Conservation (phyloP, 2,888 invertebrate genomes). For the Stenurella melanura region DNA sequence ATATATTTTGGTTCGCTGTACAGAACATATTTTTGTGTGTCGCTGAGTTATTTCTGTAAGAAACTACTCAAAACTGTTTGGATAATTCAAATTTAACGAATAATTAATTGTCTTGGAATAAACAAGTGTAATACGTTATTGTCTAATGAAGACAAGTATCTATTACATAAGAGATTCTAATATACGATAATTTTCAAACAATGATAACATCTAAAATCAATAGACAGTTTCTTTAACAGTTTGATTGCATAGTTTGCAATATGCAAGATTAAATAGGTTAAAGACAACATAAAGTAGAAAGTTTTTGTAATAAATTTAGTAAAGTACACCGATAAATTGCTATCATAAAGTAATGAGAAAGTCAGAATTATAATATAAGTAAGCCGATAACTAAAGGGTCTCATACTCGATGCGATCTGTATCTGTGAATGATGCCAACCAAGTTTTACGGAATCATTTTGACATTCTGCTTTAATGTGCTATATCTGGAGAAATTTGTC, state of each 20-base stretch:
- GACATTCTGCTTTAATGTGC: too few relatives aligned
- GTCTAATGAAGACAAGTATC: too few relatives aligned
- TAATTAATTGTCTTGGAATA: too few relatives aligned
- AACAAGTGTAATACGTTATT: too few relatives aligned
- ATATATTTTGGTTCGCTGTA: too few relatives aligned
- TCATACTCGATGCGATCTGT: background rate
- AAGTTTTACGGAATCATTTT: too few relatives aligned
- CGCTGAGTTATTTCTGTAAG: too few relatives aligned
- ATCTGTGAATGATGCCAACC: background rate
- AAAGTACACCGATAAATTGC: slow-evolving; percentile 14
- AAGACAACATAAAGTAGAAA: slow-evolving; percentile 14
- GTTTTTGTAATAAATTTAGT: slow-evolving; percentile 19
- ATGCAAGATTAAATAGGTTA: background rate
- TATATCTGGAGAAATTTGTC: too few relatives aligned
- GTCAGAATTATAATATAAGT: background rate
- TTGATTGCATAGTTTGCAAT: background rate
- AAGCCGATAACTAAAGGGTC: background rate
- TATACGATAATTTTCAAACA: background rate
- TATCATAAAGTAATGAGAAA: slow-evolving; percentile 23
- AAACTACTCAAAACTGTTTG: too few relatives aligned
- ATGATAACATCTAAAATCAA: slow-evolving; percentile 26
- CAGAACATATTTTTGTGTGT: too few relatives aligned
- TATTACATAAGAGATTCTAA: background rate
- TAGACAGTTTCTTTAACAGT: background rate
- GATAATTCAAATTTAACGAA: too few relatives aligned